Evolutionary conservation across 1,140 invertebrate genomes (phyloP), one percentile per base, ranked within the genome.

Genomic region (Arctopsyche grandis): DNA sequence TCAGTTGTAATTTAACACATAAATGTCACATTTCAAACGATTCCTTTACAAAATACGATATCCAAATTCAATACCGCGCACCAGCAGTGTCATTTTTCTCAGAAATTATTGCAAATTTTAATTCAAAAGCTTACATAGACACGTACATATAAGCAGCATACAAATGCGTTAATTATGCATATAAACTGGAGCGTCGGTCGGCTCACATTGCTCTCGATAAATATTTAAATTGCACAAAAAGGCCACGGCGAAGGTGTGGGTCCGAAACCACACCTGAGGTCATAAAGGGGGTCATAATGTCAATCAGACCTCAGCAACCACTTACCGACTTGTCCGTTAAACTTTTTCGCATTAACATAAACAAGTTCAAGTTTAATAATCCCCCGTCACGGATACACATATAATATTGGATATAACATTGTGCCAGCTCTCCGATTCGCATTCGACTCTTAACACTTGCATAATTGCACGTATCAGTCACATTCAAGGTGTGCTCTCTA

Each of bases 281-380:
- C 38, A 52, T 46, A 66, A 52, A 56, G 69, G 74, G 69, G 80
- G 80, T 81, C 80, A 81, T 75, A 75, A 75, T 81, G 77, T 70
- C 80, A 78, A 78, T 81, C 80, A 78, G 46, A 58, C 22, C 70
- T 78, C 77, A 69, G 26, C 63, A 74, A 75, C 80, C 80, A 81
- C 77, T 81, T 81, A 81, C 77, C 60, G 70, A 69, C 76, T 69
- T 75, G 80, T 81, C 80, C 46, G 80, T 81, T 78, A 78, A 76
- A 81, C 76, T 70, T 78, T 81, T 81, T 80, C 79, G 46, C 66
- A 77, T 80, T 77, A 80, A 77, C 79, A 80, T 80, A 80, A 80
- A 80, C 75, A 80, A 69, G 79, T 77, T 56, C 75, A 21, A 60
- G 79, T 73, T 77, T 77, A 70, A 80, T 77, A 75, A 73, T 74